Base-by-base conservation (phyloP, 2,797 vertebrate species). In the Neosilurus hyrtlii region DNA sequence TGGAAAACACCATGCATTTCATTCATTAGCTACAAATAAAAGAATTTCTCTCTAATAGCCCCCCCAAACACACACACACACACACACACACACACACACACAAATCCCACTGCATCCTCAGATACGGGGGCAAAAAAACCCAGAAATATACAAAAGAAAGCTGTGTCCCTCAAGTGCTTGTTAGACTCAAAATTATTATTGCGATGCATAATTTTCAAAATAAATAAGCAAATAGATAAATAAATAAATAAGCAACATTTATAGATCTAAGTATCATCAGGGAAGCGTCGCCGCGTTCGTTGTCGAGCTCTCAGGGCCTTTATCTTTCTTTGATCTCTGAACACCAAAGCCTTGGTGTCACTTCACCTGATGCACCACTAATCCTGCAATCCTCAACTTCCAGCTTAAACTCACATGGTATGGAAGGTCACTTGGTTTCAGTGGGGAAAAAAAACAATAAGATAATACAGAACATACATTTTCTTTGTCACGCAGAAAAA, bases 121-220 rank as follows among this genome's bases (percentile, higher is more conserved):
- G 94, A 93, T 91, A 91, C 88, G 86, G 91, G 89, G 91, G 90
- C 88, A 91, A 92, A 93, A 92, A 91, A 93, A 87, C 4, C 4
- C 43, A 86, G 89, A 88, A 88, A 92, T 92, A 92, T 92, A 92
- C 90, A 90, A 93, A 93, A 94, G 91, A 90, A 94, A 91, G 88
- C 95, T 91, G 90, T 93, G 94, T 97, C 97, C 96, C 96, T 94
- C 92, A 97, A 96, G 96, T 96, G 95, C 96, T 98, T 95, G 95
- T 97, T 97, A 97, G 90, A 94, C 94, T 91, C 94, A 95, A 4
- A 95, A 94, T 96, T 94, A 95, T 94, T 92, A 93, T 90, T 91
- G 91, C 94, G 93, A 95, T 95, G 94, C 95, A 92, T 95, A 94
- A 95, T 94, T 94, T 94, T 92, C 91, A 75, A 92, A 95, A 94